Base-by-base conservation (phyloP, 2,888 invertebrate genomes). In the Linnaemya vulpina region DNA sequence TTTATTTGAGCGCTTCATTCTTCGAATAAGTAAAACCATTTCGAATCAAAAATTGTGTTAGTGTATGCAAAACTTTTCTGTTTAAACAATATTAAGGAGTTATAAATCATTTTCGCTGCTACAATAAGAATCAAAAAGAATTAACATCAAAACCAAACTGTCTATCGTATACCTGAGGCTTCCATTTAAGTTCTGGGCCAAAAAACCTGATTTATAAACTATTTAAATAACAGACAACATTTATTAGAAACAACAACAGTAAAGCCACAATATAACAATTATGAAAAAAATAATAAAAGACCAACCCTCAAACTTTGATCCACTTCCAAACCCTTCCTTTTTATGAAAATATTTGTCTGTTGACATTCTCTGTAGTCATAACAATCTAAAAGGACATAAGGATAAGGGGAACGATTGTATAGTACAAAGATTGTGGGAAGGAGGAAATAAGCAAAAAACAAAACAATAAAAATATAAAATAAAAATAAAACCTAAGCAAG, bases 171-270 rank as follows among this genome's bases (percentile, higher is more conserved):
- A 60, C 20, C 62, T 55, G 38, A 68, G n/a, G 17, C 63, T 55
- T 43, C 17, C 0, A 65, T 53, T 53, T 38, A 15, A 65, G 49
- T 38, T 79, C 55, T 58, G 65, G 70, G 68, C 35, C 67, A 81
- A 84, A 81, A 74, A 77, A 67, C 70, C 77, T 67, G 76, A 74
- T 81, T 81, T 75, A 85, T 85, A 73, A 85, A 85, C 75, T 85
- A 70, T 74, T 77, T 46, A 78, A 43, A 67, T 46, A 49, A 58
- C n/a, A 67, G 46, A 62, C 55, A 74, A 65, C 15, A 38, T 38
- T 46, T 25, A 49, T 53, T 43, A 25, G 8, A 30, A 71, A 43
- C 40, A 73, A 53, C 60, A 84, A 76, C 40, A 75, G 76, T 17
- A 77, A 73, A 71, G 40, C 74, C 75, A 60, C 76, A 83, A 83